phyloP scores from a whole-genome alignment of 2,888 invertebrate species.

The Sisyra nigra region DNA sequence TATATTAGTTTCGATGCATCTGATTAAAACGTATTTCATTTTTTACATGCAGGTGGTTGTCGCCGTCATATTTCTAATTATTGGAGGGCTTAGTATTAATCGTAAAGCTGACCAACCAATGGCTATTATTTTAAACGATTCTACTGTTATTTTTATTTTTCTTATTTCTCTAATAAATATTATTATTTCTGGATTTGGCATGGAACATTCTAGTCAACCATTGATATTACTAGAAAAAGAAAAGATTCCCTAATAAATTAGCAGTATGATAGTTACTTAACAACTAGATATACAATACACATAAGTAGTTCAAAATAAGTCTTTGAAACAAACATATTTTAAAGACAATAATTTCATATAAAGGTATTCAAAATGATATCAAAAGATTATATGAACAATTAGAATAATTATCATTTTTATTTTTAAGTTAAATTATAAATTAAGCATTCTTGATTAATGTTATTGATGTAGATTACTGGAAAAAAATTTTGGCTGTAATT shows the following conservation, averaged over 20 bases:
- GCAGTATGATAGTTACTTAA: too few species aligned
- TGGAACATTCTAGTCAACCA: slow-evolving; percentile 57
- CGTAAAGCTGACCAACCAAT: slow-evolving; percentile 53
- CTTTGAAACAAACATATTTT: too few species aligned
- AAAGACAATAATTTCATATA: too few species aligned
- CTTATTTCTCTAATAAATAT: slow-evolving; percentile 68
- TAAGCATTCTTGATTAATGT: too few species aligned
- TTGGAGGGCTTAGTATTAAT: slow-evolving; percentile 73
- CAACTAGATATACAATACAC: too few species aligned
- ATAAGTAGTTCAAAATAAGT: too few species aligned
- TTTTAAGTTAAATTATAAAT: too few species aligned
- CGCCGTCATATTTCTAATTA: slow-evolving; percentile 65
- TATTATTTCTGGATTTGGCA: slow-evolving; percentile 69
- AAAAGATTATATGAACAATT: too few species aligned
- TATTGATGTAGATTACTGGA: too few species aligned
- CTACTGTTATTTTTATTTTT: slow-evolving; percentile 66
- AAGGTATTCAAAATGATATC: too few species aligned
- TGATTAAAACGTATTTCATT: slow-evolving; percentile 5
- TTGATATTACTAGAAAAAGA: slow-evolving; percentile 31
- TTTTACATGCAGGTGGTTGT: slow-evolving; percentile 50
- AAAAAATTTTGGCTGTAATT: not conserved
- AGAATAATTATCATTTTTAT: too few species aligned
- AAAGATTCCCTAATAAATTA: too few species aligned
- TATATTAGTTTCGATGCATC: slow-evolving; percentile 22
- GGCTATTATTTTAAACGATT: slow-evolving; percentile 64